Percentiles rank a stretch among this genome's conserved stretches.
Evolutionary conservation across 2,888 invertebrate species (phyloP).

Genomic region (Lochmaea capreae): DNA sequence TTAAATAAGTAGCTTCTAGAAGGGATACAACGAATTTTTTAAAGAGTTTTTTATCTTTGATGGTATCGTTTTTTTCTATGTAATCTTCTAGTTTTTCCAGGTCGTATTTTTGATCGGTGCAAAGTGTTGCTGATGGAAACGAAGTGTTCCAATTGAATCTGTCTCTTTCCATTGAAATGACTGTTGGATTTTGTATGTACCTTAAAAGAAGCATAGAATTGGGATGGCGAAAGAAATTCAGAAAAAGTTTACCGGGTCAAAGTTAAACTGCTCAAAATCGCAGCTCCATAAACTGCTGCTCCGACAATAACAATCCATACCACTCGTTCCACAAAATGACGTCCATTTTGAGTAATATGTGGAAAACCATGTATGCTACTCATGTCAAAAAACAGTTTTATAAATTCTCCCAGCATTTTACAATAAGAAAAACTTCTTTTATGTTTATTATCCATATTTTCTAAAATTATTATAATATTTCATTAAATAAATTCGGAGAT

Average conservation of each 20-base stretch:
- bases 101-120: slow-evolving; percentile 72
- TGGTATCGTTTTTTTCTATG: slow-evolving; percentile 57
- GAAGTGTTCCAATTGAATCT: slow-evolving; percentile 79
- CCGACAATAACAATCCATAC: slow-evolving; percentile 57
- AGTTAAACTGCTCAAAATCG: slow-evolving; percentile 68
- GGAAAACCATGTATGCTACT: slow-evolving; percentile 60
- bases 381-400: slow-evolving; percentile 52
- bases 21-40: slow-evolving; percentile 70
- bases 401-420: slow-evolving; percentile 30
- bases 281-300: slow-evolving; percentile 56
- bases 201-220: slow-evolving; percentile 52
- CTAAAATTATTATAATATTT: background rate
- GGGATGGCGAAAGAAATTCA: background rate
- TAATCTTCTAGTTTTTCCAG: slow-evolving; percentile 68
- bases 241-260: slow-evolving; percentile 62
- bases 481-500: background rate
- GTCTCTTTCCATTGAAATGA: slow-evolving; percentile 80
- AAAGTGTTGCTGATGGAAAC: slow-evolving; percentile 77
- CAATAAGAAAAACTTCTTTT: background rate
- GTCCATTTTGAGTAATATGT: slow-evolving; percentile 53
- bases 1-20: slow-evolving; percentile 71
- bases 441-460: background rate
- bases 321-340: slow-evolving; percentile 56
- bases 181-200: slow-evolving; percentile 78
- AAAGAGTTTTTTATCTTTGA: slow-evolving; percentile 68